Evolutionary conservation across 2,113 vertebrate genomes (phyloP).

Genomic region (Zosterops japonicus): DNA sequence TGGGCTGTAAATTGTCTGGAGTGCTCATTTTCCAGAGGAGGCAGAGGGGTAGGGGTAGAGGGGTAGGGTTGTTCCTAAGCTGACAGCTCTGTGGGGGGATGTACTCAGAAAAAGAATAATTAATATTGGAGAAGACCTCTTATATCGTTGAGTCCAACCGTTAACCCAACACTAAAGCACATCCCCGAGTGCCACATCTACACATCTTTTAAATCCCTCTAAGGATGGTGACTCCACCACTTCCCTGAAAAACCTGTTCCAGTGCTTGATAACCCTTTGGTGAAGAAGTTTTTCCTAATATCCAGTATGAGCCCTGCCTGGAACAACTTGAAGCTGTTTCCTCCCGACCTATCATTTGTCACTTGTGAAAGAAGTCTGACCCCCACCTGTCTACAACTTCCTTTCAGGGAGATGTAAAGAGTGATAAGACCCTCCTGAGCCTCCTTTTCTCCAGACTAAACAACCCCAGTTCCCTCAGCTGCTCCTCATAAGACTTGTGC

Average conservation of each 20-base stretch:
- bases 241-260: background rate
- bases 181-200: background rate
- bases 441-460: background rate
- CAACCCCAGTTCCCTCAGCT: background rate
- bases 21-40: background rate
- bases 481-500: background rate
- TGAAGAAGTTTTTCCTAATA: background rate
- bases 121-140: background rate
- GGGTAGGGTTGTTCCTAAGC: background rate
- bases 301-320: fast-evolving
- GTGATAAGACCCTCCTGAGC: background rate
- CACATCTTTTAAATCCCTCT: background rate
- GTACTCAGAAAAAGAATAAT: background rate
- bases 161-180: background rate
- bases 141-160: too few species aligned
- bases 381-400: background rate
- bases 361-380: background rate
- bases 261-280: background rate
- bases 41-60: background rate
- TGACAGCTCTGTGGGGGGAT: background rate
- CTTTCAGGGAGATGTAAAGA: background rate
- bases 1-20: slow-evolving; percentile 2
- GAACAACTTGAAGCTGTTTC: background rate
- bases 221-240: background rate
- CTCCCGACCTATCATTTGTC: background rate